Evolutionary conservation across 1,140 invertebrate species (phyloP), one percentile per base, ranked within the genome.

Genomic region (Scaptomyza montana): DNA sequence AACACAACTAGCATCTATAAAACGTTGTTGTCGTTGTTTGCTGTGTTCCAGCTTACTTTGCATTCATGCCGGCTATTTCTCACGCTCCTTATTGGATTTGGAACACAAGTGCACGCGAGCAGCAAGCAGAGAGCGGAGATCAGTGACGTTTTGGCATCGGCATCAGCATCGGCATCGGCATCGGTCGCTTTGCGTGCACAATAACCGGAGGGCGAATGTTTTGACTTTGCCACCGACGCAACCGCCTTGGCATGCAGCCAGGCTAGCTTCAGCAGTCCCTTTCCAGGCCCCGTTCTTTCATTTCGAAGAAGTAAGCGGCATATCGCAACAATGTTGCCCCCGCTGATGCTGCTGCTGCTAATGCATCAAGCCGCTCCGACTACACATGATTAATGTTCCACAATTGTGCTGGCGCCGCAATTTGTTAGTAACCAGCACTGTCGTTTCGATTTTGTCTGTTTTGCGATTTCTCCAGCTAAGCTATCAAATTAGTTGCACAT

Each of bases 71-170:
- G 69, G 45, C 76, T 43, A 67, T 87, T 89, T 90, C 86, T 87
- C 86, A 90, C 86, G 86, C 86, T 90, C 87, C 86, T 86, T 90
- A 90, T 90, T 90, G 82, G 87, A 82, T 74, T 74, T 72, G 78
- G 76, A 78, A 73, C 75, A 78, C 87, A 90, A 87, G 61, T 89
- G 80, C 80, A 86, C 74, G 77, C 81, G 81, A 85, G 67, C 70
- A 25, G 16, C 6, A 21, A 19, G 39, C 39, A 47, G 43, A 4
- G 49, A 53, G 36, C 19, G 25, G 49, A 45, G 41, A 50, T 39
- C 51, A 65, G 9, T 53, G 28, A 54, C 41, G 62, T 66, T 57
- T 51, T 54, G 30, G 36, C 57, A 64, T 45, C 30, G 54, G 5
- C 54, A 45, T 50, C 47, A n/a, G 12, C 55, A 21, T 19, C 55